Percentiles rank a stretch among this genome's conserved stretches.
Conservation (phyloP, 1,140 invertebrate genomes). For the Apis laboriosa region DNA sequence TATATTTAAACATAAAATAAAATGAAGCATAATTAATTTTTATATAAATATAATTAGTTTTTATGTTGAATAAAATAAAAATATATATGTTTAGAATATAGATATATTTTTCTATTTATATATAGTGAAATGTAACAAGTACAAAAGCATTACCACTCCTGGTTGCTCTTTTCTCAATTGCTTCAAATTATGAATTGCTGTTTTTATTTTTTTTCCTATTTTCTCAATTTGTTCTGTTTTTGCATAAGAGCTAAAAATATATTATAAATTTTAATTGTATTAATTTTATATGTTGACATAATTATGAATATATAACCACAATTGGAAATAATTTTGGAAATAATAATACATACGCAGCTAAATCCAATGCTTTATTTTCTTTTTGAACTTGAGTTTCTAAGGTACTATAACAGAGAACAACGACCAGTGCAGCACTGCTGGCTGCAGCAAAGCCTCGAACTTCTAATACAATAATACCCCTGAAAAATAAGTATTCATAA, state of each 20-base stretch:
- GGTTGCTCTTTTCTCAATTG: conserved; percentile 74
- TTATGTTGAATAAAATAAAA: background rate
- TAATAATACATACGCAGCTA: conserved; percentile 62
- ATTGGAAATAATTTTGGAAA: background rate
- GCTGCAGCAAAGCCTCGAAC: conserved; percentile 76
- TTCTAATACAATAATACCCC: conserved; percentile 74
- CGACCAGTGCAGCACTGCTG: conserved; percentile 77
- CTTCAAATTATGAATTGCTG: conserved; percentile 60
- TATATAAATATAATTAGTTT: background rate
- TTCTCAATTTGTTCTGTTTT: conserved; percentile 70
- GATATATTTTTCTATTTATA: conserved; percentile 3
- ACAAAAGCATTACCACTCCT: conserved; percentile 69
- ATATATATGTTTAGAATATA: background rate
- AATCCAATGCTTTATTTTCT: conserved; percentile 57
- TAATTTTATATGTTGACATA: background rate
- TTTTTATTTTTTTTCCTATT: conserved; percentile 68
- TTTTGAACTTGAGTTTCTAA: conserved; percentile 72
- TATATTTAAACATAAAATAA: background rate
- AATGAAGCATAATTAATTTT: too few species aligned
- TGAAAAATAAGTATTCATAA: conserved; percentile 42
- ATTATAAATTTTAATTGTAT: background rate
- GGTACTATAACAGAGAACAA: conserved; percentile 73
- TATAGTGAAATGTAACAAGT: background rate
- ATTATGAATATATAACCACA: background rate
- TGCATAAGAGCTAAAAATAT: conserved; percentile 65